Evolutionary conservation across 2,113 vertebrate genomes (phyloP).

Genomic region (Pimephales promelas): DNA sequence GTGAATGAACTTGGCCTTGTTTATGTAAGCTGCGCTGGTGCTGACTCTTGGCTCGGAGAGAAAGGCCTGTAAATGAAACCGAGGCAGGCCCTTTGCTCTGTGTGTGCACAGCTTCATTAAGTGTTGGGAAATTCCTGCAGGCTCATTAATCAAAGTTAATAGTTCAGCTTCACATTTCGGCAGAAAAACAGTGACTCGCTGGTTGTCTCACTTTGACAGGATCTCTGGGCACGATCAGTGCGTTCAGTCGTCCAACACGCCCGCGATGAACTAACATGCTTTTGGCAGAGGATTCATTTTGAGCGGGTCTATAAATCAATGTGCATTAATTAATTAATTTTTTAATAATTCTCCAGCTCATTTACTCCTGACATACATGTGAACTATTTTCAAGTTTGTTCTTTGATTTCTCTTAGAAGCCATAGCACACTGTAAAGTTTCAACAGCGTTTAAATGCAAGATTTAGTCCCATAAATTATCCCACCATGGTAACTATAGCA

Average conservation of each 20-base stretch:
- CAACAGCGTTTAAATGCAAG: no score
- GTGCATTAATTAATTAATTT: no score
- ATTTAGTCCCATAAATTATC: no score
- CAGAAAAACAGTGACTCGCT: not conserved
- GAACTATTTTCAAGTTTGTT: no score
- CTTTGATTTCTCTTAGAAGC: no score
- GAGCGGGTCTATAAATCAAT: not conserved
- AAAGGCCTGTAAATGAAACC: not conserved
- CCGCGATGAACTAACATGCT: not conserved
- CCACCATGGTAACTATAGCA: no score
- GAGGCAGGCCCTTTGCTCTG: not conserved
- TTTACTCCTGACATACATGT: no score
- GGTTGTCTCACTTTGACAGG: not conserved
- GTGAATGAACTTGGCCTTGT: not conserved
- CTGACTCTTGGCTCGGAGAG: not conserved
- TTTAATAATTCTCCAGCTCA: no score
- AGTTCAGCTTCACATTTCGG: not conserved
- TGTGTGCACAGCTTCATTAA: slow-evolving; percentile 16
- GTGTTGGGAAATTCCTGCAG: not conserved
- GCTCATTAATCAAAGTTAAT: not conserved
- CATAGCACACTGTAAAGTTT: no score
- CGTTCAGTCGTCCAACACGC: not conserved
- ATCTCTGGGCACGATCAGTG: not conserved
- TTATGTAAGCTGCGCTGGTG: not conserved
- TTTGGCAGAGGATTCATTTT: not conserved